These are phyloP conservation scores for Thaleichthys pacificus DNA, from an alignment of 2,797 vertebrate genomes.

Conservation along the genomic window DNA sequence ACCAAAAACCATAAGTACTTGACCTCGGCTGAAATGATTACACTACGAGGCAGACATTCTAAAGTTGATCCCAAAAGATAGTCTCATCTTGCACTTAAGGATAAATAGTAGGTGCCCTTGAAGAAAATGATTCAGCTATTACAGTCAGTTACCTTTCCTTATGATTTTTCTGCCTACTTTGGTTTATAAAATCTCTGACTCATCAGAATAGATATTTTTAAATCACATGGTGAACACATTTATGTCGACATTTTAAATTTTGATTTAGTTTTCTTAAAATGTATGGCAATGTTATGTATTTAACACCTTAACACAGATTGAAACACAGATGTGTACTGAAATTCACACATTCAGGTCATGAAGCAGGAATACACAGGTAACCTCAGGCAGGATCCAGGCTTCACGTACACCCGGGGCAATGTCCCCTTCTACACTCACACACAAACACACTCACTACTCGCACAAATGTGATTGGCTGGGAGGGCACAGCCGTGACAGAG, in stretches of 20 bases:
- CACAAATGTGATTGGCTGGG: constrained; percentile 28
- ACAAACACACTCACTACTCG: constrained; percentile 19
- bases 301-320: constrained; percentile 1
- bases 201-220: neutral
- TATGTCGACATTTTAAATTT: neutral
- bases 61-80: constrained; percentile 65
- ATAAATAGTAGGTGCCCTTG: constrained; percentile 55
- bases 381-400: neutral
- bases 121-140: constrained; percentile 50
- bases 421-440: neutral
- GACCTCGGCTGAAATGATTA: constrained; percentile 68
- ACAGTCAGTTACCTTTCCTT: neutral
- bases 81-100: constrained; percentile 66
- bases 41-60: constrained; percentile 65
- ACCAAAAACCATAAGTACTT: constrained; percentile 69
- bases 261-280: neutral
- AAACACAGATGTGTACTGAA: neutral
- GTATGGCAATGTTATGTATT: neutral
- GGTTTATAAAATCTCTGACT: neutral
- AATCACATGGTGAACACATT: neutral
- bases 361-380: neutral
- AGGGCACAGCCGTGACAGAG: constrained; percentile 3
- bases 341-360: neutral
- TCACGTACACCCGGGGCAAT: neutral
- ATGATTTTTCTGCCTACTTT: too few species aligned